Base-by-base conservation (phyloP, 1,140 invertebrate species). In the Drosophila sturtevanti region DNA sequence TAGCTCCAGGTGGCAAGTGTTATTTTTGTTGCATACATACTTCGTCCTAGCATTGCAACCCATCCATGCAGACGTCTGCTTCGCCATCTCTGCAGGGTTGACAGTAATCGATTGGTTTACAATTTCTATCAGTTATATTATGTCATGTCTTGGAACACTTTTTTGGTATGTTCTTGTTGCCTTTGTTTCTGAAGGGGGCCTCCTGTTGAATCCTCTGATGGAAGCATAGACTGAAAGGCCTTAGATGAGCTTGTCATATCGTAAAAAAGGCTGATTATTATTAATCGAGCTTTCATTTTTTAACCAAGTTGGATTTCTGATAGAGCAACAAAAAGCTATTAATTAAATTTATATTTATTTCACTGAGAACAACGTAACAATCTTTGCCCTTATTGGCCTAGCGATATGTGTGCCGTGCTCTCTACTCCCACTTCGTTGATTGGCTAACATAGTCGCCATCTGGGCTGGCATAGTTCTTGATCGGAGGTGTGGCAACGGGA, bases 401-500 rank as follows among this genome's bases (percentile, higher is more conserved):
- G n/a, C 24, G 24, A 4, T 4, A 31, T 31, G 11, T 21, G 7
- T 52, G 22, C 18, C 12, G 27, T 31, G 54, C 11, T 21, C 44
- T 18, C 63, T 79, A 93, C 55, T 95, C 93, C 96, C 95, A 98
- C 90, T 96, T 96, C 92, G 94, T 96, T 0, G 96, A 95, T 18
- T 96, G 93, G 87, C 98, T 95, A n/a, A 94, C 90, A 84, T 97
- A 98, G 82, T 97, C 96, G 18, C 97, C 97, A 93, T 98, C 97
- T 0, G 96, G 95, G 63, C 93, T 93, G 1, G 94, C 93, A 91
- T 97, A 98, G 71, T 95, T 93, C 78, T 95, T 93, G 58, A 97
- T 96, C 0, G 97, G 94, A 24, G 97, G 96, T 9, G 97, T 98
- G 27, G 94, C 92, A 4, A 95, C 93, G 0, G 97, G 96, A 0